A percentile compares a stretch with the other conserved stretches of the same genome.
phyloP scores from a whole-genome alignment of 2,888 invertebrate species.

The Rapana venosa region DNA sequence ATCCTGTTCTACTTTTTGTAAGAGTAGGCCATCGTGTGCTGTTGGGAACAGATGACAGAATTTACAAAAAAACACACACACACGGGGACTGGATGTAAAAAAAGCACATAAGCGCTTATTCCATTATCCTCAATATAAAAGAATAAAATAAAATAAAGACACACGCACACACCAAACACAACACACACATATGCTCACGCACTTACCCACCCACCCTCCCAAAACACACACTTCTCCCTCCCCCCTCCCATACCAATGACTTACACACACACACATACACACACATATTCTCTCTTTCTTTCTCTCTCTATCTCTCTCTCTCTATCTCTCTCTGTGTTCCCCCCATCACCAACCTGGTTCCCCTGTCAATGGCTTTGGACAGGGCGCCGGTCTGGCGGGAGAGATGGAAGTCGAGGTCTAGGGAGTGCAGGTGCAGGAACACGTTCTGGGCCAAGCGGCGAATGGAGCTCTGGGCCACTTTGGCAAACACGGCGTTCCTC shows the following conservation, averaged over 20 bases:
- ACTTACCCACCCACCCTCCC: not conserved
- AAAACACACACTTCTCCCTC: not conserved
- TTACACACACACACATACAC: not conserved
- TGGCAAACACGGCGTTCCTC: constrained; percentile 97
- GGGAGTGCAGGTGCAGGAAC: constrained; percentile 94
- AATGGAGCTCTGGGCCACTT: constrained; percentile 98
- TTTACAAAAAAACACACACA: too few relatives aligned
- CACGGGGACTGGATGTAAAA: too few relatives aligned
- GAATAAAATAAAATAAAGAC: too few relatives aligned
- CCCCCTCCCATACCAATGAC: not conserved
- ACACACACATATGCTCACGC: not conserved
- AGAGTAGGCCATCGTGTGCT: too few relatives aligned
- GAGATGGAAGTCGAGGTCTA: constrained; percentile 96
- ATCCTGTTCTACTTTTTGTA: too few relatives aligned
- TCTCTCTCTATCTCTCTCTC: too few relatives aligned
- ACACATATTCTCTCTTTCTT: too few relatives aligned
- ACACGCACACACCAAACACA: not conserved
- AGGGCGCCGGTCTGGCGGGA: constrained; percentile 94
- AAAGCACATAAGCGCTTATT: too few relatives aligned
- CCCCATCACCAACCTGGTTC: constrained; percentile 74
- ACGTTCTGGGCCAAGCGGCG: constrained; percentile 95
- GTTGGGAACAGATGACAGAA: too few relatives aligned
- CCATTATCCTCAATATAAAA: too few relatives aligned
- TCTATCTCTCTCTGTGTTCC: too few relatives aligned
- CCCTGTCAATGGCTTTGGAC: constrained; percentile 87